Percentiles rank a stretch among this genome's conserved stretches.
phyloP scores from a whole-genome alignment of 2,797 vertebrate species.

The Uromys caudimaculatus region DNA sequence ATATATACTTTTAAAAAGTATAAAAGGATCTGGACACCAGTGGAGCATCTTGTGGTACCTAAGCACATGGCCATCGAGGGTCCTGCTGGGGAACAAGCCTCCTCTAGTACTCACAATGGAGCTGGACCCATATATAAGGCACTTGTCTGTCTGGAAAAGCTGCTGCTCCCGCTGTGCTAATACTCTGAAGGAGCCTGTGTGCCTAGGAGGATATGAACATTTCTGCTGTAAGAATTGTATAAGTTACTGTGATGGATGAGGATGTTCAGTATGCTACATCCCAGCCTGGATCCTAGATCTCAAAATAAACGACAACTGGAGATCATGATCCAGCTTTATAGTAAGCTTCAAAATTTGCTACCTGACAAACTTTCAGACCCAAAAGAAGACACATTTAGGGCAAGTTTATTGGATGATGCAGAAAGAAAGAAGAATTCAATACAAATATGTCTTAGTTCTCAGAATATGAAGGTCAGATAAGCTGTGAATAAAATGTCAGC shows the following conservation, averaged over 20 bases:
- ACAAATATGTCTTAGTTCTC: background rate
- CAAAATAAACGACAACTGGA: conserved; percentile 93
- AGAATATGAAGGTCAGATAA: background rate
- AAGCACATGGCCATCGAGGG: background rate
- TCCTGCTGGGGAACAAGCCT: background rate
- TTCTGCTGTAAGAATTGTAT: conserved; percentile 94
- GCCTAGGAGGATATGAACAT: conserved; percentile 93
- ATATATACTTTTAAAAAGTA: background rate
- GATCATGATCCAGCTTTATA: conserved; percentile 91
- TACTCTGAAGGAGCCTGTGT: conserved; percentile 92
- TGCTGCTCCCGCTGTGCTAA: conserved; percentile 74
- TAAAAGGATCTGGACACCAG: background rate
- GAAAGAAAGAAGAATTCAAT: background rate
- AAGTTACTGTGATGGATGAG: conserved; percentile 88
- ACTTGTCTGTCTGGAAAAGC: background rate
- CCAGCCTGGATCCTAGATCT: conserved; percentile 95
- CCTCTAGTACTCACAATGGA: background rate
- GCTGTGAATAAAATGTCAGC: background rate
- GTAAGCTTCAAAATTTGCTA: conserved; percentile 89
- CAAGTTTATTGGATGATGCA: background rate
- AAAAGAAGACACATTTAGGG: background rate
- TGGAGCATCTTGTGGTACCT: background rate
- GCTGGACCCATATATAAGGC: background rate
- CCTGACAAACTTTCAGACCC: conserved; percentile 65
- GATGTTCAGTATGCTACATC: conserved; percentile 92